Base-by-base conservation (phyloP, 2,113 vertebrate genomes). In the Lipotes vexillifer region DNA sequence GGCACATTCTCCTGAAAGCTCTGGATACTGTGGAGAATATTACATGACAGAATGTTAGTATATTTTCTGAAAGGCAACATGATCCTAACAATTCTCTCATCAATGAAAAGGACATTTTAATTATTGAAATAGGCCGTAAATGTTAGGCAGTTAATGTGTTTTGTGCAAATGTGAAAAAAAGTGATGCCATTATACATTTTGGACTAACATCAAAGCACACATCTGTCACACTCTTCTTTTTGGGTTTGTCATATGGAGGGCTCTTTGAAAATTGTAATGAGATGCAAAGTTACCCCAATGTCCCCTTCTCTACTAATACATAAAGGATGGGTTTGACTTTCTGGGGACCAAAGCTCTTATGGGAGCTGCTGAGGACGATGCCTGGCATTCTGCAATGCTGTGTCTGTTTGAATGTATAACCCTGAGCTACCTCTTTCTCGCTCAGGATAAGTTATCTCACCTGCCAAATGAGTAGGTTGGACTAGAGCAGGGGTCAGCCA, bases 201-300 rank as follows among this genome's bases (percentile, higher is more conserved):
- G 84, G 66, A 93, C 71, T 66, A 61, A 84, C 44, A 84, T 93
- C 92, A 95, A 69, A 94, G 69, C 55, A 52, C 33, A 81, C 65
- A 59, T 97, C 36, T 80, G 80, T 95, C 86, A 90, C 85, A 81
- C 69, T 82, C 27, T 83, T 95, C 86, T 87, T 91, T 92, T 72
- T 18, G 52, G 69, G 9, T 44, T 68, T 93, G 92, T 57, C 41
- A 57, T 89, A 88, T 93, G 75, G 74, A 96, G 44, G 82, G 33
- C 14, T 80, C 61, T 85, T 88, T 97, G 83, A 97, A 91, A 96
- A 68, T 2, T 90, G 41, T 83, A 74, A 92, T 77, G 92, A 90
- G 78, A 94, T 85, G 15, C 65, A 91, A 96, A 69, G 41, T 31
- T 95, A 75, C 21, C 18, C n/a, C 75, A 38, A 0, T 3, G 38